phyloP scores from a whole-genome alignment of 2,113 vertebrate species.

The Chloroceryle aenea region DNA sequence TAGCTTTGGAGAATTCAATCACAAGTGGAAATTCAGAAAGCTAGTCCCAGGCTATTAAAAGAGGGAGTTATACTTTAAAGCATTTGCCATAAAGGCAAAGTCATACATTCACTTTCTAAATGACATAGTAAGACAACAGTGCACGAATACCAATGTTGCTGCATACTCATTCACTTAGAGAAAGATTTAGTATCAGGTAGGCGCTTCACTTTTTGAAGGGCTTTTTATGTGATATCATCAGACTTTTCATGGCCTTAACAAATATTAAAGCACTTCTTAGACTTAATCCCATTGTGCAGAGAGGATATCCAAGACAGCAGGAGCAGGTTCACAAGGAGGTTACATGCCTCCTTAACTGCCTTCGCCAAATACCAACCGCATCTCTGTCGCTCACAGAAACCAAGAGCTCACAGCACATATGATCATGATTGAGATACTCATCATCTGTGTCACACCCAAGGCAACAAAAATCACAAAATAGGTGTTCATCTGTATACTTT shows the following conservation, averaged over 20 bases:
- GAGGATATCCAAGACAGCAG: neutral
- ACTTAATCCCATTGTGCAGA: neutral
- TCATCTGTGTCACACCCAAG: neutral
- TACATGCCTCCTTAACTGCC: neutral
- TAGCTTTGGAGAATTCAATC: conserved; percentile 43
- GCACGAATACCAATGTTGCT: neutral
- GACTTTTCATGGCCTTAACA: neutral
- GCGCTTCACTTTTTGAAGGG: neutral
- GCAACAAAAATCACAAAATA: neutral
- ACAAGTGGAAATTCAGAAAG: conserved; percentile 32
- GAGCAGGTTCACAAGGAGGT: neutral
- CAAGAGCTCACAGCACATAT: neutral
- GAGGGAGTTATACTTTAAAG: neutral
- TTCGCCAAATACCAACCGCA: neutral
- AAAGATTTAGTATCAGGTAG: neutral
- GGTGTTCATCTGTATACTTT: neutral
- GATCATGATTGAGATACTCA: neutral
- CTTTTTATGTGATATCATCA: neutral
- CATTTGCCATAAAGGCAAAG: neutral
- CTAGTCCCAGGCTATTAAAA: conserved; percentile 40
- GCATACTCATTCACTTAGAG: neutral
- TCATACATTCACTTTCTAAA: neutral
- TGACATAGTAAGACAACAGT: neutral
- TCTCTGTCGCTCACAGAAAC: neutral
- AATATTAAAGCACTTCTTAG: neutral